Base-by-base conservation (phyloP, 2,888 invertebrate species). In the Athripsodes cinereus region DNA sequence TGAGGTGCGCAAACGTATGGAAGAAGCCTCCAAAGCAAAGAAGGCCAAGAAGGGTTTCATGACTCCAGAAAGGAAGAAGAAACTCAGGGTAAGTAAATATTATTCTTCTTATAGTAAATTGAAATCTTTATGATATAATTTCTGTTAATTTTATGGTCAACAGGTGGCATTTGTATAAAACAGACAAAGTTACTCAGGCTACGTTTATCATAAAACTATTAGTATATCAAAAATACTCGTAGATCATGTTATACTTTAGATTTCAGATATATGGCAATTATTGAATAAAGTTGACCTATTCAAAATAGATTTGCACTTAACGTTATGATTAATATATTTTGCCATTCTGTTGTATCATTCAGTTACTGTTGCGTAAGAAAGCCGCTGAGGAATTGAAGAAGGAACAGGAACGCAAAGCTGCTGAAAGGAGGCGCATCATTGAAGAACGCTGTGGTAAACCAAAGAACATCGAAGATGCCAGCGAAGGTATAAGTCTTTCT, bases 31-130 rank as follows among this genome's bases (percentile, higher is more conserved):
- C 77, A 93, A 94, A 76, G 94, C 93, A 75, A 97, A 97, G 83
- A 96, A 96, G 83, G 95, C 94, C 75, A 98, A 98, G 90, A 98
- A 97, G 83, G 98, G 98, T 86, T 97, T 98, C 88, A 96, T 96
- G 94, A 96, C 98, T 72, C 96, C 97, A 64, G 97, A 98, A 81
- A 95, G 98, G 82, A 98, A 98, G 92, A 98, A 97, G 92, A 96
- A 97, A 80, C 93, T 98, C 74, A 90, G 97, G 87, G 96, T 96
- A 74, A 83, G 90, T 82, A 44, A 3, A 3, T 26, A 26, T n/a
- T n/a, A n/a, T 46, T 46, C 8, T 6, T 46, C n/a, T 46, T 46
- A n/a, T n/a, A n/a, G n/a, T n/a, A n/a, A n/a, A n/a, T n/a, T n/a
- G n/a, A n/a, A n/a, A n/a, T n/a, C n/a, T n/a, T n/a, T n/a, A n/a